Percentiles rank a stretch among this genome's conserved stretches.
Conservation (phyloP, 2,113 vertebrate genomes). For the Gorilla gorilla region DNA sequence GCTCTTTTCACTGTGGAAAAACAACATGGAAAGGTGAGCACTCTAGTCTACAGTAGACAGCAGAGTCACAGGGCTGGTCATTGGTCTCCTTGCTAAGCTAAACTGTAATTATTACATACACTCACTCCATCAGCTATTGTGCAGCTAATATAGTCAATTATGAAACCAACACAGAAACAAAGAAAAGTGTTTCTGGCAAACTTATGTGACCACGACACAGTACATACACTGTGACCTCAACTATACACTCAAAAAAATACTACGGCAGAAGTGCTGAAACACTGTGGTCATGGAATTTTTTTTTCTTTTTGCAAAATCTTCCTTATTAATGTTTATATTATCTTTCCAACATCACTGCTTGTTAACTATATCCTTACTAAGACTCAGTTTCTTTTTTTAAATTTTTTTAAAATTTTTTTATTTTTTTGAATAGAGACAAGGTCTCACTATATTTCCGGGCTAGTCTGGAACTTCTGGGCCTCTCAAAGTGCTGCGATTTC, state of each 20-base stretch:
- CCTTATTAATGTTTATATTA: background rate
- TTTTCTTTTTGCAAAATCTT: background rate
- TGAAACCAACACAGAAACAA: background rate
- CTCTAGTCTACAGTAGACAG: background rate
- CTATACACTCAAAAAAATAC: background rate
- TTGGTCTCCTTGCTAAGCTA: background rate
- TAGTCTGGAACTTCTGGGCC: too few relatives aligned
- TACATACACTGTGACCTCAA: accelerated
- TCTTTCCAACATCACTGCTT: background rate
- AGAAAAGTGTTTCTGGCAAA: background rate
- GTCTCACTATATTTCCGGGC: too few relatives aligned
- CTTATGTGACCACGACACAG: background rate
- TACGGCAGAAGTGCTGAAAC: background rate
- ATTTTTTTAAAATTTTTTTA: too few relatives aligned
- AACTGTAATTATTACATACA: background rate
- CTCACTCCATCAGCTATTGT: too few relatives aligned
- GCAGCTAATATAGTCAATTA: background rate
- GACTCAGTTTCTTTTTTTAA: background rate
- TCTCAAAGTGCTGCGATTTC: too few relatives aligned
- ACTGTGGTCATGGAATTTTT: accelerated
- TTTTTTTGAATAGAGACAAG: too few relatives aligned
- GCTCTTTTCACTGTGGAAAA: background rate
- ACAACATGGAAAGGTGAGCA: background rate
- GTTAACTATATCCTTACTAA: background rate
- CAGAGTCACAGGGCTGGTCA: background rate